A percentile compares a stretch with the other conserved stretches of the same genome.
These are phyloP conservation scores for Berghia stephanieae DNA, from an alignment of 1,140 invertebrate species.

Conservation along the genomic window DNA sequence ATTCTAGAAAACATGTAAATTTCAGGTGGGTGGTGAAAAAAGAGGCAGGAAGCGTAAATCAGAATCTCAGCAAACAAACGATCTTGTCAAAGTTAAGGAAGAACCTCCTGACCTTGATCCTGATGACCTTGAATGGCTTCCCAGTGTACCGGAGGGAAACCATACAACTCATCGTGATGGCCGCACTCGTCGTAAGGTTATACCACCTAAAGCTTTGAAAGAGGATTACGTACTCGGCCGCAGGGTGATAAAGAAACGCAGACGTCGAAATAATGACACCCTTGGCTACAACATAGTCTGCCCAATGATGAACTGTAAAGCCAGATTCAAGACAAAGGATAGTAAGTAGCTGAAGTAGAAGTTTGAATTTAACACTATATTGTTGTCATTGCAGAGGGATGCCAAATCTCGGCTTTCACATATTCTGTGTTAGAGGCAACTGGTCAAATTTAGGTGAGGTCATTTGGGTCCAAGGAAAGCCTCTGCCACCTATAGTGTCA, in stretches of 20 bases:
- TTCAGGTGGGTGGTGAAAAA: conserved; percentile 39
- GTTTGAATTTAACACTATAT: too few relatives aligned
- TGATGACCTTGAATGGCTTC: conserved; percentile 39
- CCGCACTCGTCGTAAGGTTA: conserved; percentile 45
- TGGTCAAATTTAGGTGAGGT: too few relatives aligned
- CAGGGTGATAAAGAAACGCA: conserved; percentile 39
- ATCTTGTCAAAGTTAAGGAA: conserved; percentile 20
- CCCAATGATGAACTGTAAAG: conserved; percentile 12
- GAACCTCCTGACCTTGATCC: conserved; percentile 39
- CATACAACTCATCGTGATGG: conserved; percentile 33
- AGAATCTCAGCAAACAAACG: conserved; percentile 42
- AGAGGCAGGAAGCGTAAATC: conserved; percentile 52
- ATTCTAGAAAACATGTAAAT: too few relatives aligned
- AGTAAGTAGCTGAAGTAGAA: too few relatives aligned
- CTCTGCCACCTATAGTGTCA: too few relatives aligned
- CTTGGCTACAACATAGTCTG: conserved; percentile 30
- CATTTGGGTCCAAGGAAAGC: too few relatives aligned
- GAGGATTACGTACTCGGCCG: conserved; percentile 59
- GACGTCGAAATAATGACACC: neutral
- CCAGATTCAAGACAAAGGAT: conserved; percentile 26
- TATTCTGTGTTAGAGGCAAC: too few relatives aligned
- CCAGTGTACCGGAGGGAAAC: conserved; percentile 22
- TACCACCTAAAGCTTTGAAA: conserved; percentile 56
- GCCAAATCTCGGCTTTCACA: too few relatives aligned
- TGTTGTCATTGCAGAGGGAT: too few relatives aligned